Percentiles rank a stretch among this genome's conserved stretches.
Evolutionary conservation across 2,797 vertebrate species (phyloP).

Genomic region (Periparus ater): DNA sequence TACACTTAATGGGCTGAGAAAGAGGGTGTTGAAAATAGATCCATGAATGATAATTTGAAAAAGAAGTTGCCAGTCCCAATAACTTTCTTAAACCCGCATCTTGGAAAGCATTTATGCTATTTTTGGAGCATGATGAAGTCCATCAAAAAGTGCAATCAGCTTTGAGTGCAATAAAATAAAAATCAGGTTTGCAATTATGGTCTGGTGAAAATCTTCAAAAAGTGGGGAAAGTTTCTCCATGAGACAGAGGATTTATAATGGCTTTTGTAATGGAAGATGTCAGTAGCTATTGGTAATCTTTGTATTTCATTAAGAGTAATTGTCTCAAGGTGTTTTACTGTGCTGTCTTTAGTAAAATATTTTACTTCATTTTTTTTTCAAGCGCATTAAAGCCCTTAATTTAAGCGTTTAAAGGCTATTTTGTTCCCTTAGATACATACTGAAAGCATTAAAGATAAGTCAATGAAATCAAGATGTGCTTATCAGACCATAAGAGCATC

Average conservation of each 20-base stretch:
- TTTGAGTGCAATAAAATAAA: slow-evolving; percentile 42
- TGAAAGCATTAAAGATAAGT: slow-evolving; percentile 33
- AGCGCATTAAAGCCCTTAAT: neutral
- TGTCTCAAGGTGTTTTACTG: slow-evolving; percentile 22
- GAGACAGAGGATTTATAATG: slow-evolving; percentile 7
- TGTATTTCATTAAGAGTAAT: slow-evolving; percentile 20
- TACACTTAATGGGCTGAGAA: slow-evolving; percentile 28
- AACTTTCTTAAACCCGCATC: slow-evolving; percentile 18
- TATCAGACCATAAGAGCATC: neutral
- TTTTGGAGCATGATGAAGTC: slow-evolving; percentile 4
- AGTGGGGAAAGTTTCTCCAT: neutral
- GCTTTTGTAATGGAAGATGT: slow-evolving; percentile 11
- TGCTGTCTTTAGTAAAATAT: neutral
- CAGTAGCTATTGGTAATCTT: slow-evolving; percentile 9
- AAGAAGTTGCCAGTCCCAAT: slow-evolving; percentile 28
- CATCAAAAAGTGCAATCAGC: slow-evolving; percentile 3
- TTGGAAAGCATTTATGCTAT: slow-evolving; percentile 8
- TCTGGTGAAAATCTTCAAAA: neutral
- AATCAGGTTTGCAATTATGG: slow-evolving; percentile 40
- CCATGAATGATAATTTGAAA: slow-evolving; percentile 39
- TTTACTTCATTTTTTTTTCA: neutral
- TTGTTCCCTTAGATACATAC: neutral
- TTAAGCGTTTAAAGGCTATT: slow-evolving; percentile 8
- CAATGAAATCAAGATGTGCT: slow-evolving; percentile 29
- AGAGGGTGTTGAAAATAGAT: slow-evolving; percentile 65